Evolutionary conservation across 2,797 vertebrate species (phyloP), one percentile per base, ranked within the genome.

Genomic region (Aratinga solstitialis): DNA sequence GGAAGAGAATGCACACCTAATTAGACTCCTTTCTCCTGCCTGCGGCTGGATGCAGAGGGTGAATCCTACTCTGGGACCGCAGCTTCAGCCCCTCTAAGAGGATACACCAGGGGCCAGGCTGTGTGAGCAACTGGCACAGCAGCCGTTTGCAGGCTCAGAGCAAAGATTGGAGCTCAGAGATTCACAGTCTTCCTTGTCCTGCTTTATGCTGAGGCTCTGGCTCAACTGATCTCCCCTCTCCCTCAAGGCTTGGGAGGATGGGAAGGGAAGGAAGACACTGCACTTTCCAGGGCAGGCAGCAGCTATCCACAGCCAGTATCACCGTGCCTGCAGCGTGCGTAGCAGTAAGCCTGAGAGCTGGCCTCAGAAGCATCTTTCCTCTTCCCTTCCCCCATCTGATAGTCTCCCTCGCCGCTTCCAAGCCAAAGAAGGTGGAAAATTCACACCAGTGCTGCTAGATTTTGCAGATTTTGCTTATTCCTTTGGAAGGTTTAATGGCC

Each of bases 351-450:
- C 66, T 19, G 8, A 43, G 36, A 61, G 20, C 43, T 36, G 48
- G 36, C 19, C 53, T 50, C 26, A 0, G 0, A 36, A 68, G 61
- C 58, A 78, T 72, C 79, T 58, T 40, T 50, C 50, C 45, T 62
- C 34, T 45, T 23, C 45, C 77, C 78, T 54, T 34, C 36, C 65
- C 77, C 56, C 63, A 56, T 45, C 61, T 51, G 68, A n/a, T 24
- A 54, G 30, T 6, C 23, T 71, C 53, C 34, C 56, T 54, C 0
- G 0, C 34, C 58, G 73, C 42, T 84, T 50, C 73, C 0, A 0
- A 80, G 87, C 17, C 0, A 0, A n/a, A 72, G 47, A 74, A 75
- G 8, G 22, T 30, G 29, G 74, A 45, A 83, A 85, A 85, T 68
- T 48, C 75, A 13, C 45, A 32, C 3, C 36, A 29, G 17, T 36